A percentile compares a stretch with the other conserved stretches of the same genome.
Conservation (phyloP, 2,888 invertebrate species). For the Volucella inanis region DNA sequence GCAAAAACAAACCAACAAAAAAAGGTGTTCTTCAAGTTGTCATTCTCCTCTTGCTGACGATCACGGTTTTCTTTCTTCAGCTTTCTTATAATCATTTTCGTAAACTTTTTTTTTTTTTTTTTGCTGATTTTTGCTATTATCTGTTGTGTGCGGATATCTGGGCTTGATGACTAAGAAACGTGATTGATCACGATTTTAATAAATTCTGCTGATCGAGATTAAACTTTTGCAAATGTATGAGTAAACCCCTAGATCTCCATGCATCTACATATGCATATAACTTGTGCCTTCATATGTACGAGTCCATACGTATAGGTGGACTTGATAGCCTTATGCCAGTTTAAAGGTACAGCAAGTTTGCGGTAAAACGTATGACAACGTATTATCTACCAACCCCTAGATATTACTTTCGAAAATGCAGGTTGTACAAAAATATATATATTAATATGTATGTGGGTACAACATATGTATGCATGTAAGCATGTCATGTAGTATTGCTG, state of each 20-base stretch:
- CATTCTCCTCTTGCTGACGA: background rate
- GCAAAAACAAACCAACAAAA: background rate
- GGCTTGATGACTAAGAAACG: slow-evolving; percentile 57
- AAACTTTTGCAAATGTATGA: slow-evolving; percentile 2
- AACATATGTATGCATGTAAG: too few relatives aligned
- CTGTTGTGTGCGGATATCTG: background rate
- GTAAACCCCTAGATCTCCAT: too few relatives aligned
- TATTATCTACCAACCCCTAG: background rate
- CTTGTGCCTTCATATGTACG: too few relatives aligned
- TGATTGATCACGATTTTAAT: slow-evolving; percentile 64
- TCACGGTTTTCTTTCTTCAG: slow-evolving; percentile 8
- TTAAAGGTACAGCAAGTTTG: slow-evolving; percentile 26
- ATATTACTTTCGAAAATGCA: background rate
- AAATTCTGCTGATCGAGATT: slow-evolving; percentile 40
- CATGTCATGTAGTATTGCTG: too few relatives aligned
- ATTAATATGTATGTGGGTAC: too few relatives aligned
- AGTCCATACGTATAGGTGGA: too few relatives aligned
- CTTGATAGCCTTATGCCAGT: too few relatives aligned
- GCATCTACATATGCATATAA: too few relatives aligned
- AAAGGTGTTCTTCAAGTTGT: slow-evolving; percentile 47
- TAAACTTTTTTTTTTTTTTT: background rate
- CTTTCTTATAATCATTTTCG: slow-evolving; percentile 19
- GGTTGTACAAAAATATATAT: background rate
- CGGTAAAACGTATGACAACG: slow-evolving; percentile 24
- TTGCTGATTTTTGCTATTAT: background rate